Evolutionary conservation across 35 echinoderm and acorn worm genomes (phyloP).

Genomic region (Apostichopus californicus): DNA sequence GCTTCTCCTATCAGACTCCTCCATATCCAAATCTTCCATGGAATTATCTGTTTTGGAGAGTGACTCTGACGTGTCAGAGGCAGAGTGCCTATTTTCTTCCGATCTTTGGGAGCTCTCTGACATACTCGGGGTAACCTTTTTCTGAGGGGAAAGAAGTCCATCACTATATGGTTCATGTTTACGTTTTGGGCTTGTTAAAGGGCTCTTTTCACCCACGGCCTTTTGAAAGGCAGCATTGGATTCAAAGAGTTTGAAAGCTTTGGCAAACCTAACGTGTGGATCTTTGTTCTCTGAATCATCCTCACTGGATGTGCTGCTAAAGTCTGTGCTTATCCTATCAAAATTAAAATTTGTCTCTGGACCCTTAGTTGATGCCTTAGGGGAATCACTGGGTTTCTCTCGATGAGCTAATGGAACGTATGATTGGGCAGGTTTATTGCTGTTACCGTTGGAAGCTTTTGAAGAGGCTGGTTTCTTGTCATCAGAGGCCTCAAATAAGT

Average conservation of each 20-base stretch:
- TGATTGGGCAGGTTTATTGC: conserved; percentile 35
- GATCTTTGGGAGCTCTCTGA: background rate
- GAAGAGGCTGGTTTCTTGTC: conserved; percentile 15
- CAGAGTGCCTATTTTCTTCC: conserved; percentile 44
- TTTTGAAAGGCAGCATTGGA: conserved; percentile 37
- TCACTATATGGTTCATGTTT: conserved; percentile 29
- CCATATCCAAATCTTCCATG: conserved; percentile 52
- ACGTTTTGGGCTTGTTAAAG: conserved; percentile 37
- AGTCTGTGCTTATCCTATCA: conserved; percentile 54
- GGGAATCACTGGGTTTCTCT: background rate
- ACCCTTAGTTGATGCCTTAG: background rate
- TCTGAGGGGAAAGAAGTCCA: conserved; percentile 14
- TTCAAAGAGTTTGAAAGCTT: conserved; percentile 51
- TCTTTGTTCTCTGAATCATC: conserved; percentile 48
- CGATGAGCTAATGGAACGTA: background rate
- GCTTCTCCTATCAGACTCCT: conserved; percentile 2
- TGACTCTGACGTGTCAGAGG: conserved; percentile 40
- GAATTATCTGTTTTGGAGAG: conserved; percentile 54
- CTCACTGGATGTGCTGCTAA: conserved; percentile 45
- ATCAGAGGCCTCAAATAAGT: conserved; percentile 42
- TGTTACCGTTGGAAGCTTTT: conserved; percentile 43
- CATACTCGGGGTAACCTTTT: background rate
- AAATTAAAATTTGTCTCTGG: conserved; percentile 49
- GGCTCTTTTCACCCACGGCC: conserved; percentile 25
- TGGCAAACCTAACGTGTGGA: conserved; percentile 32